Evolutionary conservation across 2,113 vertebrate genomes (phyloP), one percentile per base, ranked within the genome.

Genomic region (Alces alces): DNA sequence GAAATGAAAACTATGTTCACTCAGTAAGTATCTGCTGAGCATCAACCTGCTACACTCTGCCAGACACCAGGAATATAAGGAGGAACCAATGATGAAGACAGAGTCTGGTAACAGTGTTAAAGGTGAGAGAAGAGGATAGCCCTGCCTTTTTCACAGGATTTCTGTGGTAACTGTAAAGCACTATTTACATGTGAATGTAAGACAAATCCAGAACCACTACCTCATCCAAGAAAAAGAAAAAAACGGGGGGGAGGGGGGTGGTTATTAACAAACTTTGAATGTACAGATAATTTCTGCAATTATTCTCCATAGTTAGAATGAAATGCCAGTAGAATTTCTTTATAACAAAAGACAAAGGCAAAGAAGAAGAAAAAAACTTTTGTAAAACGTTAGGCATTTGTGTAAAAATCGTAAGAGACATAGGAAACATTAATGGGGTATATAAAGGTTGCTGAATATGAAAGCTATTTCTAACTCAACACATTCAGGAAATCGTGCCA

Each of bases 391-490:
- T 36, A 57, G n/a, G 14, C 60, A 57, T 93, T 39, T 89, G 23
- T 61, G 3, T 70, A 86, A 91, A 95, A 95, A 96, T 52, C 89
- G 45, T 28, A 92, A 27, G 54, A 70, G 30, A 94, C 36, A 54
- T 1, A 64, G 33, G 12, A 95, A 83, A 61, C 70, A 58, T 39
- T 89, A 96, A 43, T 36, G 78, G 50, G 21, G 15, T 95, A 7
- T 45, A 64, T 83, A 79, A 83, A 52, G 55, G 52, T 28, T 78
- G 21, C 39, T 93, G 33, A 86, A 97, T 96, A n/a, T 57, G n/a
- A 93, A 95, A 96, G 79, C 80, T 87, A 92, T 87, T 95, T 89
- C 93, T 89, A 88, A 89, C 14, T 43, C 76, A 66, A 90, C 58
- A 93, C 61, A 86, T 43, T 57, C 88, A 88, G 85, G 36, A 97